These are phyloP conservation scores for Rhodophaea formosa DNA, from an alignment of 2,888 invertebrate species.

Conservation along the genomic window DNA sequence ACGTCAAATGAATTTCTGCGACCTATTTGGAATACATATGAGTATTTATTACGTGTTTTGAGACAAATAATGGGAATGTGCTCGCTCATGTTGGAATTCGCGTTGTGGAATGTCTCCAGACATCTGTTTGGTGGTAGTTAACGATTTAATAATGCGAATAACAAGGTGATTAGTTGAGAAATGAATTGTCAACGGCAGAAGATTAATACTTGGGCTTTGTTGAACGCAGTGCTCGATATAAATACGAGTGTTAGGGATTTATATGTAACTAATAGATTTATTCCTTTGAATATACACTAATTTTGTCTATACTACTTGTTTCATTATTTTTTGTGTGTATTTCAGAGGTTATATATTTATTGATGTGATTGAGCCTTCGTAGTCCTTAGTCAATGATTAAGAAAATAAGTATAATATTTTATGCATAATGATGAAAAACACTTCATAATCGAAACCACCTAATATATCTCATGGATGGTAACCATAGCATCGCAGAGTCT, in stretches of 20 bases:
- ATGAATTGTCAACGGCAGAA: constrained; percentile 30
- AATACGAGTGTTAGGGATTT: background rate
- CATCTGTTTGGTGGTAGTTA: constrained; percentile 21
- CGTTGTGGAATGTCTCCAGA: constrained; percentile 21
- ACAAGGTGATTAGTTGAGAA: constrained; percentile 25
- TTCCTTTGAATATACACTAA: too few relatives aligned
- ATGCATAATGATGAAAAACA: too few relatives aligned
- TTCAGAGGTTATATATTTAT: too few relatives aligned
- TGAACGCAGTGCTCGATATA: constrained; percentile 9
- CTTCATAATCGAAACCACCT: too few relatives aligned
- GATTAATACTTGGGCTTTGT: constrained; percentile 25
- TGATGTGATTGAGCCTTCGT: too few relatives aligned
- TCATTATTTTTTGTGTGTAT: too few relatives aligned
- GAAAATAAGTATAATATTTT: too few relatives aligned
- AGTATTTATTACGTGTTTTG: constrained; percentile 18
- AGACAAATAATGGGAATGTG: constrained; percentile 17
- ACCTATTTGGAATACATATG: constrained; percentile 11
- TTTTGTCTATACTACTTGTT: background rate
- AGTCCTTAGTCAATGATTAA: too few relatives aligned
- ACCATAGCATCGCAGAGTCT: too few relatives aligned
- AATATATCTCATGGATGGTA: too few relatives aligned
- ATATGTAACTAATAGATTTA: background rate
- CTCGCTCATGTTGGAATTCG: constrained; percentile 16
- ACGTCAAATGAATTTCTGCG: constrained; percentile 16
- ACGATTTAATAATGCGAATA: constrained; percentile 28